A percentile compares a stretch with the other conserved stretches of the same genome.
Conservation (phyloP, 1,140 invertebrate genomes). For the Trissolcus basalis region DNA sequence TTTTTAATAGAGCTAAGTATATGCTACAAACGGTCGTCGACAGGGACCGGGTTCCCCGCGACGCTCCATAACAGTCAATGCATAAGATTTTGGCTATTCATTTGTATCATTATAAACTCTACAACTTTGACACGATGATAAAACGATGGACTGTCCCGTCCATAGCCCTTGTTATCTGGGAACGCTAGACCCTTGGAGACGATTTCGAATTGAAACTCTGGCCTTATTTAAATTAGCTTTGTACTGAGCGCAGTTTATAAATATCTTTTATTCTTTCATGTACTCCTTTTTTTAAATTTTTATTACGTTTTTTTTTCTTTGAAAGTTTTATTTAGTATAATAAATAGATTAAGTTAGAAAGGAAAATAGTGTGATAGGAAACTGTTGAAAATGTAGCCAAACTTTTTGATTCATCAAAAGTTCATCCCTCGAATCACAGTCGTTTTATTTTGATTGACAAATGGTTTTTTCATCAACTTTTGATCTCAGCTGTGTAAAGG, state of each 20-base stretch:
- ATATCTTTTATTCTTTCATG: slow-evolving; percentile 32
- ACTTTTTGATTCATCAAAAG: slow-evolving; percentile 34
- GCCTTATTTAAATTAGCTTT: slow-evolving; percentile 29
- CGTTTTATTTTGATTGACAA: slow-evolving; percentile 25
- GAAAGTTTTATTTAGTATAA: background rate
- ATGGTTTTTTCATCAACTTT: background rate
- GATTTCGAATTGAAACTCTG: slow-evolving; percentile 48
- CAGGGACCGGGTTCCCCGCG: slow-evolving; percentile 30
- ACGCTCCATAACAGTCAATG: slow-evolving; percentile 63
- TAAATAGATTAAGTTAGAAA: background rate
- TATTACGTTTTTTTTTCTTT: slow-evolving; percentile 3
- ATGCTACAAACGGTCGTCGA: slow-evolving; percentile 61
- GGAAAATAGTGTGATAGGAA: background rate
- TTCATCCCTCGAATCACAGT: slow-evolving; percentile 39
- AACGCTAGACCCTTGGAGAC: slow-evolving; percentile 22
- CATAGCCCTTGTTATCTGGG: slow-evolving; percentile 66
- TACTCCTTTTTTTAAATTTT: too few species aligned
- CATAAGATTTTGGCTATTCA: slow-evolving; percentile 62
- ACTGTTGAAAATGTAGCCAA: slow-evolving; percentile 1
- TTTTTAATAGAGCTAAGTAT: slow-evolving; percentile 52
- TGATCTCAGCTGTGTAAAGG: too few species aligned
- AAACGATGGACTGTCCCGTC: slow-evolving; percentile 63
- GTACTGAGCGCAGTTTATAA: slow-evolving; percentile 53
- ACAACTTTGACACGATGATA: slow-evolving; percentile 58
- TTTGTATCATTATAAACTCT: slow-evolving; percentile 66